Conservation (phyloP, 2,113 vertebrate genomes). For the Daboia siamensis region DNA sequence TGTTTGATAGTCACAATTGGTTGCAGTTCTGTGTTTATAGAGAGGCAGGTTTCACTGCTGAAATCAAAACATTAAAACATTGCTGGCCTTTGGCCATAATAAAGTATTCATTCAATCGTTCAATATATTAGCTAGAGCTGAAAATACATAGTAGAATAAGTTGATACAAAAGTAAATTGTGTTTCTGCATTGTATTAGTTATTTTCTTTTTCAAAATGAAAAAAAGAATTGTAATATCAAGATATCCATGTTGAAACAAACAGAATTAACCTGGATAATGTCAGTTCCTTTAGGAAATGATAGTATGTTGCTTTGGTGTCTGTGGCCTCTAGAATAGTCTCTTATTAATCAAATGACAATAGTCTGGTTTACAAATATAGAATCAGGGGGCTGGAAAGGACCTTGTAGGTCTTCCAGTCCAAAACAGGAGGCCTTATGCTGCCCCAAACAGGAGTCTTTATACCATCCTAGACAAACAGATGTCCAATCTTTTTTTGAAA, state of each 20-base stretch:
- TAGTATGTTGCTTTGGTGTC: neutral
- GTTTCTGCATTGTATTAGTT: neutral
- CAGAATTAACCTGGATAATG: neutral
- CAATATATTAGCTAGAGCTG: neutral
- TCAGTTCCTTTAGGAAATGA: neutral
- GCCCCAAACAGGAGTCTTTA: neutral
- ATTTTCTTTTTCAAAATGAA: neutral
- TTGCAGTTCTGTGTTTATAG: neutral
- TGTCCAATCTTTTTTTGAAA: neutral
- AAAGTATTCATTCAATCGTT: neutral
- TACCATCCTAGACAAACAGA: neutral
- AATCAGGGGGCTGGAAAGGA: neutral
- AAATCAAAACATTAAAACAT: neutral
- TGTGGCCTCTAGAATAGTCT: neutral
- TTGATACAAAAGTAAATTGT: neutral
- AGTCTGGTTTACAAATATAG: neutral
- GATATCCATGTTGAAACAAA: neutral
- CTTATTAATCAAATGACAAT: neutral
- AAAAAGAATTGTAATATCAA: neutral
- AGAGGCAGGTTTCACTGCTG: neutral
- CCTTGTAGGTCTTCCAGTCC: neutral
- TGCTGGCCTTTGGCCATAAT: neutral
- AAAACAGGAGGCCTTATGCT: neutral
- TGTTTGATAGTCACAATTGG: neutral
- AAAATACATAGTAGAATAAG: neutral